phyloP scores from a whole-genome alignment of 1,140 invertebrate genomes.

The Drosophila pectinifera region DNA sequence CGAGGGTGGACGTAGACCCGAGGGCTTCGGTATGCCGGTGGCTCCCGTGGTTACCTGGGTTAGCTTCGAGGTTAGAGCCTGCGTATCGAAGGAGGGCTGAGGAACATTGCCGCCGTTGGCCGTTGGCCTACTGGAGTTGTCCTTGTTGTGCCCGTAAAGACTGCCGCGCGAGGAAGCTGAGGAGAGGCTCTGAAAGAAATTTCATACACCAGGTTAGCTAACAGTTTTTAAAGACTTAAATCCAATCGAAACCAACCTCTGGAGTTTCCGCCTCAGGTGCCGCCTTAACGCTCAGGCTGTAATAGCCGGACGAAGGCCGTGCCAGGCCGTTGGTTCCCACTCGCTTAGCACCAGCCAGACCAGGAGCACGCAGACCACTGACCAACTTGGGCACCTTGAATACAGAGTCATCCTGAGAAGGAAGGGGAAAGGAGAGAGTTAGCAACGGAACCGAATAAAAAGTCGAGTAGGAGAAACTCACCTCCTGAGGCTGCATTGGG shows the following conservation, averaged over 20 bases:
- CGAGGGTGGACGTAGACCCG: slow-evolving; percentile 72
- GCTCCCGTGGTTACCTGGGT: slow-evolving; percentile 70
- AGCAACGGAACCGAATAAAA: background rate
- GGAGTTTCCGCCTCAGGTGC: slow-evolving; percentile 60
- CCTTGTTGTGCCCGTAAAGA: slow-evolving; percentile 64
- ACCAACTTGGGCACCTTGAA: slow-evolving; percentile 77
- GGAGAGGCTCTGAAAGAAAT: slow-evolving; percentile 66
- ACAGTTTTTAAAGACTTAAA: background rate
- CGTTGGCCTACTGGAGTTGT: slow-evolving; percentile 27
- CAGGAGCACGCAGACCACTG: slow-evolving; percentile 66
- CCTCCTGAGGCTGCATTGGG: slow-evolving; percentile 44
- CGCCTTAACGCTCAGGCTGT: slow-evolving; percentile 67
- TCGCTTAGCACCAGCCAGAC: slow-evolving; percentile 38
- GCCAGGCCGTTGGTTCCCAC: slow-evolving; percentile 64
- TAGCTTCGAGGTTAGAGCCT: slow-evolving; percentile 59
- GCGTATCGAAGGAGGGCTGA: slow-evolving; percentile 43
- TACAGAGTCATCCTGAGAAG: slow-evolving; percentile 52
- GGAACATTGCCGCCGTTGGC: slow-evolving; percentile 37
- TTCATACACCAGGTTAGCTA: background rate
- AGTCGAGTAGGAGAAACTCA: background rate
- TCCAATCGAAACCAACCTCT: no score
- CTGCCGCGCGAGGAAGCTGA: slow-evolving; percentile 80
- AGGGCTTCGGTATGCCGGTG: slow-evolving; percentile 80
- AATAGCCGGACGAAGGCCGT: slow-evolving; percentile 80
- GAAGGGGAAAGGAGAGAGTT: background rate